A percentile compares a stretch with the other conserved stretches of the same genome.
phyloP scores from a whole-genome alignment of 2,797 vertebrate species.

The Telmatherina bonti region DNA sequence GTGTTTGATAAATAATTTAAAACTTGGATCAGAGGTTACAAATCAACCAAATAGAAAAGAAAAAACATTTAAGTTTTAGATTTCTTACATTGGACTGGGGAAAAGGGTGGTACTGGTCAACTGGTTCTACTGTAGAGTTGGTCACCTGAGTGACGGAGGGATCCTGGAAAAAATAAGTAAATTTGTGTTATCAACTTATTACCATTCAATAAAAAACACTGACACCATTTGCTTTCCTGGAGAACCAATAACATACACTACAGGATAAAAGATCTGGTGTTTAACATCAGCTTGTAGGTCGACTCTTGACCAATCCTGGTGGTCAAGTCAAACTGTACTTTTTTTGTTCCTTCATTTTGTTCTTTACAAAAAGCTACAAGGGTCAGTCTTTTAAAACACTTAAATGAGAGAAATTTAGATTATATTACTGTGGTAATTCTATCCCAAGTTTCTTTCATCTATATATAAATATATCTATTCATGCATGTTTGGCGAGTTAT shows the following conservation, averaged over 20 bases:
- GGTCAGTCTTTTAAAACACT: too few relatives aligned
- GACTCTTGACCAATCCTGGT: too few relatives aligned
- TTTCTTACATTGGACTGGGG: slow-evolving; percentile 70
- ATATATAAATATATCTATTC: too few relatives aligned
- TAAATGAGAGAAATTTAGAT: too few relatives aligned
- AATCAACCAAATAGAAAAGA: neutral
- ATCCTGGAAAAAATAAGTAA: slow-evolving; percentile 77
- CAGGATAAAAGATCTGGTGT: too few relatives aligned
- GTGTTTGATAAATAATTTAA: too few relatives aligned
- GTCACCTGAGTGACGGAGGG: slow-evolving; percentile 82
- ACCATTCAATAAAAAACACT: neutral
- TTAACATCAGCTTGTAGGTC: too few relatives aligned
- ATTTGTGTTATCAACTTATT: neutral
- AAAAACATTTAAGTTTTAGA: neutral
- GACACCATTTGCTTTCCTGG: neutral
- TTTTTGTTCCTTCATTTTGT: too few relatives aligned
- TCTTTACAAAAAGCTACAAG: too few relatives aligned
- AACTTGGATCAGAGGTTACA: fast-evolving
- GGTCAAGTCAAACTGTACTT: too few relatives aligned
- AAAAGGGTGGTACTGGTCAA: slow-evolving; percentile 79
- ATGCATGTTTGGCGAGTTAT: neutral
- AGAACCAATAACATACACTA: neutral
- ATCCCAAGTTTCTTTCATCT: too few relatives aligned
- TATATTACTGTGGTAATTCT: too few relatives aligned
- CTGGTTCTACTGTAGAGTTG: slow-evolving; percentile 59